Evolutionary conservation across 2,888 invertebrate genomes (phyloP), one percentile per base, ranked within the genome.

Genomic region (Drosophila tripunctata): DNA sequence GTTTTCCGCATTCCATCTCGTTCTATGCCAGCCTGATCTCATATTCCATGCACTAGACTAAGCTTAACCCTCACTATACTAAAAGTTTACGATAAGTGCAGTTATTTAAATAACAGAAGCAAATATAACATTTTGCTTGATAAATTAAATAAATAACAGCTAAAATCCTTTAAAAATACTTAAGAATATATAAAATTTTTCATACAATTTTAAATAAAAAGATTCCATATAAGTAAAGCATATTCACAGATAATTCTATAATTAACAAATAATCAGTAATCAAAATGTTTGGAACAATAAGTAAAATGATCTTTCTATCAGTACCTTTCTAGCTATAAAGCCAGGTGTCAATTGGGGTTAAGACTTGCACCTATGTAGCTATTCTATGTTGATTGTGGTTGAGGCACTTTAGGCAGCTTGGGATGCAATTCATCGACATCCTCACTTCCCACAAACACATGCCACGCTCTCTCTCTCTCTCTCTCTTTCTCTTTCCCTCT

Each of bases 301-400:
- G 4, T 4, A 22, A 3, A 21, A 14, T 15, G 0, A 41, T 7
- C n/a, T 17, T 22, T 7, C n/a, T 17, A 36, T 10, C 35, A 22
- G 22, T 7, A 6, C 4, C 14, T 3, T 14, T 22, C 14, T 5
- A 15, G 10, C 10, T 24, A 10, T 15, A 27, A 24, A 17, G n/a
- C 15, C n/a, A 7, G 24, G 24, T 36, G 36, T 36, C 15, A 24
- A 27, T 48, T 24, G n/a, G 35, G 35, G 33, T 47, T 47, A 47
- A 17, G 19, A 7, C 33, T 45, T n/a, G 22, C 36, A 36, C 15
- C 19, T 5, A 6, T 27, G n/a, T n/a, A n/a, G n/a, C 27, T 12
- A 19, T 1, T 31, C 36, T 15, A 14, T 31, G 30, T 27, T 2
- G 47, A 33, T 50, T 35, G 50, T 58, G 57, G 40, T 47, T 40